A percentile compares a stretch with the other conserved stretches of the same genome.
These are phyloP conservation scores for Cettia cetti DNA, from an alignment of 2,113 vertebrate species.

Conservation along the genomic window DNA sequence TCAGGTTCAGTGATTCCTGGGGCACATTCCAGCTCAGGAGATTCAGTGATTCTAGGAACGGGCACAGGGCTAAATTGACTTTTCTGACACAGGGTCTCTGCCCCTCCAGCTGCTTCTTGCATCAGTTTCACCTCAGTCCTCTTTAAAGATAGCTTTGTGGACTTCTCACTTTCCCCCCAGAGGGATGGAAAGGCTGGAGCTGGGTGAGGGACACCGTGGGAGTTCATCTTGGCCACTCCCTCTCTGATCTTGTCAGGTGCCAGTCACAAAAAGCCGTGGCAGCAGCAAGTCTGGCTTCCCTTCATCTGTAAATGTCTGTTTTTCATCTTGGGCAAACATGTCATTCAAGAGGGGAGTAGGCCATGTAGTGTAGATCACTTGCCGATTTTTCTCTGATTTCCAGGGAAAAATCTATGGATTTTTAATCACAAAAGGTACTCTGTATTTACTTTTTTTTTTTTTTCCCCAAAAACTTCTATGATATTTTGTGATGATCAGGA, in stretches of 20 bases:
- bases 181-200: background rate
- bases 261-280: background rate
- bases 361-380: background rate
- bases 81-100: background rate
- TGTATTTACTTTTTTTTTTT: background rate
- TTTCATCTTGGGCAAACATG: background rate
- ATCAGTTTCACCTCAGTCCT: background rate
- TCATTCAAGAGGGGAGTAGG: background rate
- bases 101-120: background rate
- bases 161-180: background rate
- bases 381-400: background rate
- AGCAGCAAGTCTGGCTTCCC: background rate
- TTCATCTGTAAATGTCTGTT: background rate
- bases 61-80: accelerated
- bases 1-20: background rate
- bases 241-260: background rate
- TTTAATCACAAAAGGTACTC: background rate
- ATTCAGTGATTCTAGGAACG: background rate
- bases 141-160: background rate
- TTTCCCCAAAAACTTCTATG: background rate
- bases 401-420: background rate
- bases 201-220: accelerated
- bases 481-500: background rate
- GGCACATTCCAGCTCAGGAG: background rate
- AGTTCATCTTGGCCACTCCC: background rate